A percentile compares a stretch with the other conserved stretches of the same genome.
phyloP scores from a whole-genome alignment of 2,888 invertebrate genomes.

The Metalampra italica region DNA sequence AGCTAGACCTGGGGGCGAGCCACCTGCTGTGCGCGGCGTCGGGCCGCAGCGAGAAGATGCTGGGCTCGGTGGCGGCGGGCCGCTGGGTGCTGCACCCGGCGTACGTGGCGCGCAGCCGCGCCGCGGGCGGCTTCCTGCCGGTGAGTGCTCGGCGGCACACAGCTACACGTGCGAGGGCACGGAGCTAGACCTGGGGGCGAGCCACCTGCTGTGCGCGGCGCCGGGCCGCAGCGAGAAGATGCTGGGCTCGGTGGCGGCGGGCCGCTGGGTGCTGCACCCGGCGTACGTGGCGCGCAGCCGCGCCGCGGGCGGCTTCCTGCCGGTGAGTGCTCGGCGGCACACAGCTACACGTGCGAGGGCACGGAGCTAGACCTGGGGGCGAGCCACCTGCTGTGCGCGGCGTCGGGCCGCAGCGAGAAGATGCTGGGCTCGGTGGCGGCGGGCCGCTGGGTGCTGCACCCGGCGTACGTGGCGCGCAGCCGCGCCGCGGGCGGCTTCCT shows the following conservation, averaged over 20 bases:
- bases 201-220: constrained; percentile 34
- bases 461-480: constrained; percentile 85
- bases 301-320: constrained; percentile 78
- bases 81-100: constrained; percentile 92
- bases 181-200: constrained; percentile 64
- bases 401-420: constrained; percentile 94
- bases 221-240: constrained; percentile 94
- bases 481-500: constrained; percentile 79
- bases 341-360: no score
- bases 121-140: constrained; percentile 79
- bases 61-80: constrained; percentile 91
- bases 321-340: no score
- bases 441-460: constrained; percentile 93
- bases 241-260: constrained; percentile 90
- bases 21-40: constrained; percentile 88
- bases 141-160: constrained; percentile 57
- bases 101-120: constrained; percentile 84
- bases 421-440: constrained; percentile 91
- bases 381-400: constrained; percentile 31
- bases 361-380: constrained; percentile 65
- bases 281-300: constrained; percentile 85
- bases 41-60: constrained; percentile 90
- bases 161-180: constrained; percentile 73
- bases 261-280: constrained; percentile 92
- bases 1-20: constrained; percentile 76